Evolutionary conservation across 1,140 invertebrate species (phyloP).

Genomic region (Drusus annulatus): DNA sequence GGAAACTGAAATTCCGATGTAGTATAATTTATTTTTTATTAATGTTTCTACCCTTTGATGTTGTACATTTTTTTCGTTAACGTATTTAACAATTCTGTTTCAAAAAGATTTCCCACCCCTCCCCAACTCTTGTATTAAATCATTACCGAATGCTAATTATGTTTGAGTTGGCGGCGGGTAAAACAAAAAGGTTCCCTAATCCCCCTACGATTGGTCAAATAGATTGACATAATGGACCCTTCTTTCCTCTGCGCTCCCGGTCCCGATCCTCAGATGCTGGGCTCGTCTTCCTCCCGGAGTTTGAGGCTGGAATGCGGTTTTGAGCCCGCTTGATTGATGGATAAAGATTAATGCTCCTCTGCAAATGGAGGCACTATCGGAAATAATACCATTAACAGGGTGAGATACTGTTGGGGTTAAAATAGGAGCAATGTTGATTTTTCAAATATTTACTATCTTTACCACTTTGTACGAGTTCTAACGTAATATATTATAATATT

Average conservation of each 20-base stretch:
- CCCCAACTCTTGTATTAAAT: not conserved
- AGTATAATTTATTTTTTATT: no score
- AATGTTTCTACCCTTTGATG: no score
- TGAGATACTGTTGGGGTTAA: not conserved
- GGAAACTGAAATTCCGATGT: no score
- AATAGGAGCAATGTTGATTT: not conserved
- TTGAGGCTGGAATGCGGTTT: slow-evolving; percentile 17
- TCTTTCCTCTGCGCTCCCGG: not conserved
- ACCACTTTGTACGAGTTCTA: no score
- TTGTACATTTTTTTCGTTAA: no score
- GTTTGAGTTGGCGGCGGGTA: slow-evolving; percentile 18
- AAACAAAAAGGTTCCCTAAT: slow-evolving; percentile 34
- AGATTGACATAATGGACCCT: slow-evolving; percentile 29
- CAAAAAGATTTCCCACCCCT: no score
- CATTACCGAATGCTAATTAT: slow-evolving; percentile 28
- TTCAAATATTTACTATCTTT: no score
- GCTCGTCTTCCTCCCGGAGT: not conserved
- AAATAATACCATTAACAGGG: slow-evolving; percentile 8
- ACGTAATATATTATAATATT: no score
- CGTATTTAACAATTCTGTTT: no score
- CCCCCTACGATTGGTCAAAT: slow-evolving; percentile 24
- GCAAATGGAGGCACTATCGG: not conserved
- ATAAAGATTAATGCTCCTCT: slow-evolving; percentile 6
- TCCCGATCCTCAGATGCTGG: not conserved
- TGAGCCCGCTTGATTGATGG: slow-evolving; percentile 28